These are phyloP conservation scores for Brachypalpus laphriformis DNA, from an alignment of 2,888 invertebrate species.

Conservation along the genomic window DNA sequence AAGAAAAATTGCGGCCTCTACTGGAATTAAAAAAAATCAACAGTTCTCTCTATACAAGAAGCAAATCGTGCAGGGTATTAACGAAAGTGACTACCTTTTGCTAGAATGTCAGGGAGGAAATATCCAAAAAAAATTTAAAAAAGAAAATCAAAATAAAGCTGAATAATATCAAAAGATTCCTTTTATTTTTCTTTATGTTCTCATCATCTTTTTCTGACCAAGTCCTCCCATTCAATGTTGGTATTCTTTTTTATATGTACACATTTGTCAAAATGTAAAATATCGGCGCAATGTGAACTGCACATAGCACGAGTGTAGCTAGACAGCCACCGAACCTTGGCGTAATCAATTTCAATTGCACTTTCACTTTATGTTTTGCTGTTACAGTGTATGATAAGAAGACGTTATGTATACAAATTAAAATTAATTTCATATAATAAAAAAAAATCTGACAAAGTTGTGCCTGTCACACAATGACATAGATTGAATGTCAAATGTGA, in stretches of 20 bases:
- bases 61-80: too few relatives aligned
- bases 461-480: constrained; percentile 4
- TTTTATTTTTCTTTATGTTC: neutral
- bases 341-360: constrained; percentile 49
- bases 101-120: constrained; percentile 1
- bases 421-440: constrained; percentile 22
- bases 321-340: constrained; percentile 7
- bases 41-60: too few relatives aligned
- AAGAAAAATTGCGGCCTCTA: too few relatives aligned
- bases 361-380: constrained; percentile 8
- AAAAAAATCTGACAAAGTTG: constrained; percentile 2
- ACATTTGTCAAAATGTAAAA: constrained; percentile 1
- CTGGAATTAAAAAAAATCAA: too few relatives aligned
- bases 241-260: neutral
- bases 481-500: constrained; percentile 28
- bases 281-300: constrained; percentile 11
- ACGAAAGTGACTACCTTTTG: too few relatives aligned
- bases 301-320: neutral
- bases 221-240: neutral
- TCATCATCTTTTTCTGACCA: neutral
- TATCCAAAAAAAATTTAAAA: constrained; percentile 19
- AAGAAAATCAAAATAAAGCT: neutral
- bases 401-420: neutral
- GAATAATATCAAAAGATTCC: constrained; percentile 8
- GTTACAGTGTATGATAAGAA: constrained; percentile 17